Evolutionary conservation across 35 echinoderm and acorn worm species (phyloP).

Genomic region (Apostichopus japonicus): DNA sequence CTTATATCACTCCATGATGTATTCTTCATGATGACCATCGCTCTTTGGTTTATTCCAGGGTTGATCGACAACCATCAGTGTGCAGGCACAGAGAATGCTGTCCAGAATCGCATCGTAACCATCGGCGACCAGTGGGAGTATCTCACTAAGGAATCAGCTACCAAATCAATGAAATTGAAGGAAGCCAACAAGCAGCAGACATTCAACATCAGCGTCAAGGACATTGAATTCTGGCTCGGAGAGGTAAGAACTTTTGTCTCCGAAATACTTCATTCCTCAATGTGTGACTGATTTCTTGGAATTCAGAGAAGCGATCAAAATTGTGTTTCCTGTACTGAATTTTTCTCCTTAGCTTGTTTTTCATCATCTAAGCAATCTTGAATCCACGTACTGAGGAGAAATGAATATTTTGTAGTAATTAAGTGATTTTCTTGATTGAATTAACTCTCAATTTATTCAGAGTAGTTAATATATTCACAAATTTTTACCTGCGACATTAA

Average conservation of each 20-base stretch:
- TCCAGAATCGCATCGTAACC: conserved; percentile 76
- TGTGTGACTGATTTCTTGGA: no score
- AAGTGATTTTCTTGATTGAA: no score
- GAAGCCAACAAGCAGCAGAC: conserved; percentile 98
- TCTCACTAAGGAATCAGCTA: conserved; percentile 76
- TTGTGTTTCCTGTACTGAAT: no score
- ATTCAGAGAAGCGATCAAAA: no score
- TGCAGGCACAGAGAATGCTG: conserved; percentile 86
- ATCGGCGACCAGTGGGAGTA: conserved; percentile 97
- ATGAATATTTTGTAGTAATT: no score
- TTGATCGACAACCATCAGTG: conserved; percentile 96
- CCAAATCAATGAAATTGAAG: conserved; percentile 85
- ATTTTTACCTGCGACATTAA: no score
- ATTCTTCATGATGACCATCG: no score
- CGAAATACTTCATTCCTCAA: not conserved
- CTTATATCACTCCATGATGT: not conserved
- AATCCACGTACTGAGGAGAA: no score
- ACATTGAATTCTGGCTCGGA: conserved; percentile 98
- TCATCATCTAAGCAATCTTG: no score
- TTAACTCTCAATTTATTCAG: no score
- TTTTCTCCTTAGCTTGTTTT: no score
- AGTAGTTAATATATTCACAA: no score
- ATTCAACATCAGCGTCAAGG: conserved; percentile 98
- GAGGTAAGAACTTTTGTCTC: conserved; percentile 59
- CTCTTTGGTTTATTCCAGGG: conserved; percentile 53